Evolutionary conservation across 1,140 invertebrate species (phyloP).

Genomic region (Bombus waltoni): DNA sequence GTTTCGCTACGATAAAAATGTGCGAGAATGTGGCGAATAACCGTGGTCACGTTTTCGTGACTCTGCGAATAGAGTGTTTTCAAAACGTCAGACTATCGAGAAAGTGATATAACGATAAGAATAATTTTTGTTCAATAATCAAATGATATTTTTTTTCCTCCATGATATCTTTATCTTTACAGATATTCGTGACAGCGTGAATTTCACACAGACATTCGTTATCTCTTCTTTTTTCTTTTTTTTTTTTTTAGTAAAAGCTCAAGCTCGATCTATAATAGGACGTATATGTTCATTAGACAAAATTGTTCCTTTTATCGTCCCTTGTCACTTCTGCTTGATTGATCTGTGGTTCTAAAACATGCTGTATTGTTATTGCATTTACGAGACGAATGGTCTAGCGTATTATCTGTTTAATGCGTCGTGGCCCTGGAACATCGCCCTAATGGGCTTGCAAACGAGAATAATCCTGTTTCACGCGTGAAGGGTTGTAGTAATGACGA

Average conservation of each 20-base stretch:
- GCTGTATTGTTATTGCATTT: constrained; percentile 44
- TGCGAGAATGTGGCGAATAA: neutral
- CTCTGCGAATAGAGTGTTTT: no score
- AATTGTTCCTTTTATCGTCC: neutral
- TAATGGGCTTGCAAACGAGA: constrained; percentile 64
- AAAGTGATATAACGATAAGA: neutral
- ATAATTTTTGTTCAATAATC: no score
- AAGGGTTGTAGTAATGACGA: constrained; percentile 62
- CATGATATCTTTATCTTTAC: neutral
- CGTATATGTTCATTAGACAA: neutral
- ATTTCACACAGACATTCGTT: neutral
- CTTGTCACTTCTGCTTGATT: neutral
- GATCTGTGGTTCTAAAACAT: neutral
- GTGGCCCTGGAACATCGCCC: constrained; percentile 48
- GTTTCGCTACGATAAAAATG: constrained; percentile 6
- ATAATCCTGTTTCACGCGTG: constrained; percentile 71
- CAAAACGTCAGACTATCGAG: no score
- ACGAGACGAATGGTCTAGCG: constrained; percentile 3
- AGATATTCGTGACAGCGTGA: neutral
- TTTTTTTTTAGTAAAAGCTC: neutral
- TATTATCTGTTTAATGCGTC: constrained; percentile 63
- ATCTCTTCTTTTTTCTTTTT: no score
- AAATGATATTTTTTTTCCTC: no score
- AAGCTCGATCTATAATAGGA: neutral
- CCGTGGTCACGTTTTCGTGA: neutral